phyloP scores from a whole-genome alignment of 2,113 vertebrate genomes.

The Prunella fulvescens region DNA sequence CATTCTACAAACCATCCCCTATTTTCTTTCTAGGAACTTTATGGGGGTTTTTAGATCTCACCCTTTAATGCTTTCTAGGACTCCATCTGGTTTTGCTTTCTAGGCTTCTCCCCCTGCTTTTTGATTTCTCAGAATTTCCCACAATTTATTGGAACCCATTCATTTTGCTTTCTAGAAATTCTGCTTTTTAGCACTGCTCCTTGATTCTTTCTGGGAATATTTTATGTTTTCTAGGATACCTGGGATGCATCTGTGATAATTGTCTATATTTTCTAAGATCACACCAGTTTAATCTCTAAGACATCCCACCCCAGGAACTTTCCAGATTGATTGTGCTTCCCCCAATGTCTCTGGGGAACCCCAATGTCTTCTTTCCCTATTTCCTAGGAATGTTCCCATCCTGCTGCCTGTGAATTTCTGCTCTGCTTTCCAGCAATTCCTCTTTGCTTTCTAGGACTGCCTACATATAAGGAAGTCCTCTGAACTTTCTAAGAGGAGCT shows the following conservation, averaged over 20 bases:
- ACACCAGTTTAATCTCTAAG: background rate
- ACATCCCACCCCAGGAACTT: background rate
- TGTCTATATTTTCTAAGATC: background rate
- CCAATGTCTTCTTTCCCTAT: background rate
- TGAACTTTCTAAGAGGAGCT: background rate
- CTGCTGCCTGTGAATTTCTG: background rate
- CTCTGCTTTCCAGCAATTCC: background rate
- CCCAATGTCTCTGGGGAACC: background rate
- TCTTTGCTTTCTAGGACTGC: background rate
- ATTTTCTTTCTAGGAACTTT: background rate
- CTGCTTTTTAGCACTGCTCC: background rate
- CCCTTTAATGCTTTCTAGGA: background rate
- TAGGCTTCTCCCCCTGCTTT: background rate
- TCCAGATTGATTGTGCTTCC: background rate
- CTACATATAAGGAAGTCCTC: background rate
- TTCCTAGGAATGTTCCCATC: background rate
- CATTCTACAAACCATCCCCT: background rate
- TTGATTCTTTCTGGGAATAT: background rate
- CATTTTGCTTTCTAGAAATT: background rate
- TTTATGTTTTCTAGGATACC: background rate
- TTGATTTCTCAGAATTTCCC: background rate
- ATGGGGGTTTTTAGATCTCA: rapidly evolving
- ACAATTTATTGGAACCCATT: background rate
- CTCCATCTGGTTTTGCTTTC: background rate
- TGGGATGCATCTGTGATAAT: background rate